These are phyloP conservation scores for Lypha dubia DNA, from an alignment of 2,888 invertebrate species.

Conservation along the genomic window DNA sequence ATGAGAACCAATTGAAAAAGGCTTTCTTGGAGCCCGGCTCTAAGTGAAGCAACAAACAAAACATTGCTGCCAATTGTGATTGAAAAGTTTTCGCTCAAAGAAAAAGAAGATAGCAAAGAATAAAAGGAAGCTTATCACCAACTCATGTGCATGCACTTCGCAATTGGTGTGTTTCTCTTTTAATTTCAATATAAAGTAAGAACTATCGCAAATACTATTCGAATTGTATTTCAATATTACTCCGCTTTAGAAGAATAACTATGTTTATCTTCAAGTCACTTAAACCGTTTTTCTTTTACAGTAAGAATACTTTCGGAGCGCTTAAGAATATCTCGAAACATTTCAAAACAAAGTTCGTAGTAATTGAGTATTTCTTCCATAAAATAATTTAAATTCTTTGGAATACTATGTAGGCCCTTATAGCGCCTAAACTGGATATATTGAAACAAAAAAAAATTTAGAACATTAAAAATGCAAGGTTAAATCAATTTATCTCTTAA, in stretches of 20 bases:
- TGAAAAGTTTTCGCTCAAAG: slow-evolving; percentile 57
- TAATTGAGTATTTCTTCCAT: not conserved
- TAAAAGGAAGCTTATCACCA: not conserved
- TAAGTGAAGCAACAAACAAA: slow-evolving; percentile 59
- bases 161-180: not conserved
- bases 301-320: not conserved
- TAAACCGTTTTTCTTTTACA: not conserved
- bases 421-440: slow-evolving; percentile 65
- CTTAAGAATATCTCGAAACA: not conserved
- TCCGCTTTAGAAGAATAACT: not conserved
- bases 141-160: not conserved
- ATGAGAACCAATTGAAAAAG: slow-evolving; percentile 81
- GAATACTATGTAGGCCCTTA: slow-evolving; percentile 41
- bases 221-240: not conserved
- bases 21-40: slow-evolving; percentile 78
- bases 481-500: slow-evolving; percentile 3
- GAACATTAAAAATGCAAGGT: slow-evolving; percentile 52
- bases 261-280: not conserved
- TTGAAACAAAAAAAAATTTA: slow-evolving; percentile 46
- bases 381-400: slow-evolving; percentile 38
- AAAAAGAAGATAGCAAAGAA: slow-evolving; percentile 43
- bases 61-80: slow-evolving; percentile 51
- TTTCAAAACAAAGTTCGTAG: slow-evolving; percentile 26
- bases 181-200: not conserved
- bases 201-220: not conserved